Percentiles rank a stretch among this genome's conserved stretches.
Conservation (phyloP, 92 coral and sea anemone species). For the Virgularia gustaviana region DNA sequence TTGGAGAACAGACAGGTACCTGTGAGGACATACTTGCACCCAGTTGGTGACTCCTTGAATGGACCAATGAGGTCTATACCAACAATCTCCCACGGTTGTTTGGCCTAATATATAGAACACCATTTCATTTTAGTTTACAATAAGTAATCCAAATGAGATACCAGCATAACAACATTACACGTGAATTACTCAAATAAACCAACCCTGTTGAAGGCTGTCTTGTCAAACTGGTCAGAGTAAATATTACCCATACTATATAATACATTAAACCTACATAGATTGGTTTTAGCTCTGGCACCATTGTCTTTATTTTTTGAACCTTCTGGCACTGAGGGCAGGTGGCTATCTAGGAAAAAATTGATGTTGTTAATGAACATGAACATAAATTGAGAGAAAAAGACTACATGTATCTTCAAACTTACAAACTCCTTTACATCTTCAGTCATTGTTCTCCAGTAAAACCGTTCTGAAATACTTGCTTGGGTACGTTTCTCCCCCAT, state of each 20-base stretch:
- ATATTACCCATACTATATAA: no score
- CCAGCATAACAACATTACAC: neutral
- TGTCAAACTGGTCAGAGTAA: no score
- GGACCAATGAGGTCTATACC: slow-evolving; percentile 19
- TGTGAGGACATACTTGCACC: slow-evolving; percentile 5
- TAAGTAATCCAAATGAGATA: neutral
- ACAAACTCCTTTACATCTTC: no score
- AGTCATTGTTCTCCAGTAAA: slow-evolving; percentile 13
- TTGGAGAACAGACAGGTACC: slow-evolving; percentile 11
- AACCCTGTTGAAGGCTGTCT: neutral
- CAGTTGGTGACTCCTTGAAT: slow-evolving; percentile 13
- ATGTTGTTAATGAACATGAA: no score
- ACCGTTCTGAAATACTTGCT: slow-evolving; percentile 5
- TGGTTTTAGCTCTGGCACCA: no score
- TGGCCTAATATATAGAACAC: no score
- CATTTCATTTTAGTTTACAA: no score
- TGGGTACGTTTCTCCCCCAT: slow-evolving; percentile 22
- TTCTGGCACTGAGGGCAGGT: slow-evolving; percentile 9
- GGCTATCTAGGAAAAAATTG: slow-evolving; percentile 11
- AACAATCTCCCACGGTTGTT: neutral
- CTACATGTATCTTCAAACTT: no score
- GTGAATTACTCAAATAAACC: neutral
- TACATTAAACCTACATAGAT: slow-evolving; percentile 1
- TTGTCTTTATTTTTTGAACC: slow-evolving; percentile 6
- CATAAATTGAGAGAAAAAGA: no score